These are phyloP conservation scores for Parauchenoglanis punctatus DNA, from an alignment of 2,797 vertebrate species.

Conservation along the genomic window DNA sequence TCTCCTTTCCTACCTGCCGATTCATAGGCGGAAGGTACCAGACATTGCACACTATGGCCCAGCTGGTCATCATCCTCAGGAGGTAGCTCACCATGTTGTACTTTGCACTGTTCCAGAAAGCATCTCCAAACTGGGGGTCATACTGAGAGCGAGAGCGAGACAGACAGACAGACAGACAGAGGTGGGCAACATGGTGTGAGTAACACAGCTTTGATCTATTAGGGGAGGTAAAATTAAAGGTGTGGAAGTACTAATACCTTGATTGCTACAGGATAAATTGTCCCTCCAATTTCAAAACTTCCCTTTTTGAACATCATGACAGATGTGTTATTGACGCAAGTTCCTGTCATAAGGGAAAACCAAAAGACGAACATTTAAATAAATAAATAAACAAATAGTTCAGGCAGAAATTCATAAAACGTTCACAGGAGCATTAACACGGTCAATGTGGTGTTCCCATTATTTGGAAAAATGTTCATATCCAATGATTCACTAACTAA, in stretches of 20 bases:
- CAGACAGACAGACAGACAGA: background rate
- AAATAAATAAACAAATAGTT: background rate
- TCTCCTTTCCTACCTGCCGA: conserved; percentile 76
- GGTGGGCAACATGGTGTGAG: background rate
- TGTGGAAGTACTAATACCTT: conserved; percentile 76
- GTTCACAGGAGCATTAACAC: background rate
- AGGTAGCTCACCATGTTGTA: conserved; percentile 91
- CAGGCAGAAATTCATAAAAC: background rate
- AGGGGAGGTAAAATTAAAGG: background rate
- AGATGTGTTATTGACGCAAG: conserved; percentile 96
- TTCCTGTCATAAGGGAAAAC: conserved; percentile 78
- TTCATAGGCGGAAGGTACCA: conserved; percentile 95
- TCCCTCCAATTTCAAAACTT: conserved; percentile 95
- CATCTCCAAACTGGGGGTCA: conserved; percentile 92
- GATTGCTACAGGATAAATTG: conserved; percentile 91
- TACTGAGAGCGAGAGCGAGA: conserved; percentile 75
- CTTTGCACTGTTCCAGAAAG: conserved; percentile 96
- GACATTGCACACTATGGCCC: conserved; percentile 94
- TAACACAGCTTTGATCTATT: background rate
- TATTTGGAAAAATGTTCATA: background rate
- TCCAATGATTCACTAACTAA: background rate
- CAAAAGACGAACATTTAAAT: background rate
- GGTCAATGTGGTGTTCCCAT: background rate
- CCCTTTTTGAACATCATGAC: conserved; percentile 99
- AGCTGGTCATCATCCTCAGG: conserved; percentile 93